A percentile compares a stretch with the other conserved stretches of the same genome.
These are phyloP conservation scores for Drosophila barbarae DNA, from an alignment of 2,888 invertebrate genomes.

Conservation along the genomic window DNA sequence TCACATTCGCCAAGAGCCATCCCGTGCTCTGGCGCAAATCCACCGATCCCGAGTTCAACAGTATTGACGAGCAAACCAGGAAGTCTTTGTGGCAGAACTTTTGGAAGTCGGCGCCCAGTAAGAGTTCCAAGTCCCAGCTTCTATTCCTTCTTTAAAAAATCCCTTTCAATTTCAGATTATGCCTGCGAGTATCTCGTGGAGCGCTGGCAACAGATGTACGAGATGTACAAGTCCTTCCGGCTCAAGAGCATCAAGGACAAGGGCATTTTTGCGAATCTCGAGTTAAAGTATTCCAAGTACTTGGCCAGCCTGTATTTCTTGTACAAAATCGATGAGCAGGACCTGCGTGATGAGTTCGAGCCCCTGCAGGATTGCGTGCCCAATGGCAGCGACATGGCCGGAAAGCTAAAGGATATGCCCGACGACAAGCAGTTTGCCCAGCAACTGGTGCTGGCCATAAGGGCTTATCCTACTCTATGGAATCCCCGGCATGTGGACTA, in stretches of 20 bases:
- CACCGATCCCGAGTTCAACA: conserved; percentile 67
- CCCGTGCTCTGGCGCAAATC: conserved; percentile 76
- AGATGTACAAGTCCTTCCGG: conserved; percentile 77
- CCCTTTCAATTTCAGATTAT: conserved; percentile 44
- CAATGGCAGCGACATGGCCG: conserved; percentile 12
- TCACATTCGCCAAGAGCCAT: conserved; percentile 76
- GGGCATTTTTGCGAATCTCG: conserved; percentile 64
- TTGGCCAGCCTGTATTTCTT: conserved; percentile 74
- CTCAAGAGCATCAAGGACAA: conserved; percentile 73
- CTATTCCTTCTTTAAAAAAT: not conserved
- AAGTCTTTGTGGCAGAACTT: conserved; percentile 72
- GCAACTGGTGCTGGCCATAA: conserved; percentile 64
- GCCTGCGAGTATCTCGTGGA: conserved; percentile 70
- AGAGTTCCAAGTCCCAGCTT: conserved; percentile 7
- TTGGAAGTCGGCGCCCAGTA: conserved; percentile 70
- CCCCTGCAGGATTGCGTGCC: conserved; percentile 65
- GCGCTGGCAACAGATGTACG: conserved; percentile 76
- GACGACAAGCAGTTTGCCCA: conserved; percentile 73
- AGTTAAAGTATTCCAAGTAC: conserved; percentile 76
- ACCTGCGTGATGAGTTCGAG: conserved; percentile 70
- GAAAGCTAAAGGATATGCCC: conserved; percentile 70
- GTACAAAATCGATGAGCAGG: conserved; percentile 76
- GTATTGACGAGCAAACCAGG: conserved; percentile 74
- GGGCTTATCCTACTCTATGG: conserved; percentile 72
- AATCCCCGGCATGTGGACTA: conserved; percentile 66